These are phyloP conservation scores for Drosophila prostipennis DNA, from an alignment of 2,888 invertebrate genomes.

Conservation along the genomic window DNA sequence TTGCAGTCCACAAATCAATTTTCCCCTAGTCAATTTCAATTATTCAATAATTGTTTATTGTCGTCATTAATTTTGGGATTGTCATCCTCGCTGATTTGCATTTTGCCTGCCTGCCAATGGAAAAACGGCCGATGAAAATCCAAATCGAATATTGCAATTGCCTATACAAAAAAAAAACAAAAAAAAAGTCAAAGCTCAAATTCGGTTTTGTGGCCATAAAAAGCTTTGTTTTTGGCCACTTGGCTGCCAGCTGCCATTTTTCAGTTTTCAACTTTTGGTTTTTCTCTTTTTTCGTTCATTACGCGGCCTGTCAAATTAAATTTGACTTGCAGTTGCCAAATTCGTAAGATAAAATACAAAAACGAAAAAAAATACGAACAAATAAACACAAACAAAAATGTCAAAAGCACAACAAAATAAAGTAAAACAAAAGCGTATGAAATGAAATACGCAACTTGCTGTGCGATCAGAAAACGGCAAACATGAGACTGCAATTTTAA, in stretches of 20 bases:
- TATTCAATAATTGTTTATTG: conserved; percentile 46
- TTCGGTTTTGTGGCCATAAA: conserved; percentile 68
- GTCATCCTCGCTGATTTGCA: conserved; percentile 45
- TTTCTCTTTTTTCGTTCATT: conserved; percentile 55
- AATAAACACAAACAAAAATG: conserved; percentile 27
- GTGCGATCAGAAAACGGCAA: neutral
- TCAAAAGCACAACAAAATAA: conserved; percentile 9
- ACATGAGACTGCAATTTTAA: conserved; percentile 34
- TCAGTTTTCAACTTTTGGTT: conserved; percentile 27
- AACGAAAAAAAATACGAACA: conserved; percentile 29
- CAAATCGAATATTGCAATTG: conserved; percentile 14
- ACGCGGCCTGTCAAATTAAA: conserved; percentile 73
- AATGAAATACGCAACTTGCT: conserved; percentile 20
- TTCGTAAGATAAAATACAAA: conserved; percentile 51
- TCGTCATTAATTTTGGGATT: conserved; percentile 37
- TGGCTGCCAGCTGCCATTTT: conserved; percentile 60
- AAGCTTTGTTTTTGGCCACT: conserved; percentile 66
- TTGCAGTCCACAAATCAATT: conserved; percentile 40
- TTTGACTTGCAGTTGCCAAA: conserved; percentile 75
- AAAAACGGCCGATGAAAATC: conserved; percentile 20
- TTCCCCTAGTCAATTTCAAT: conserved; percentile 22
- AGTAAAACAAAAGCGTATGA: conserved; percentile 19
- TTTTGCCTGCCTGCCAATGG: conserved; percentile 12
- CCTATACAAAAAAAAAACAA: conserved; percentile 9
- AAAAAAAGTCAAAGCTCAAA: conserved; percentile 30